Evolutionary conservation across 2,888 invertebrate genomes (phyloP).

Genomic region (Drosophila neonasuta): DNA sequence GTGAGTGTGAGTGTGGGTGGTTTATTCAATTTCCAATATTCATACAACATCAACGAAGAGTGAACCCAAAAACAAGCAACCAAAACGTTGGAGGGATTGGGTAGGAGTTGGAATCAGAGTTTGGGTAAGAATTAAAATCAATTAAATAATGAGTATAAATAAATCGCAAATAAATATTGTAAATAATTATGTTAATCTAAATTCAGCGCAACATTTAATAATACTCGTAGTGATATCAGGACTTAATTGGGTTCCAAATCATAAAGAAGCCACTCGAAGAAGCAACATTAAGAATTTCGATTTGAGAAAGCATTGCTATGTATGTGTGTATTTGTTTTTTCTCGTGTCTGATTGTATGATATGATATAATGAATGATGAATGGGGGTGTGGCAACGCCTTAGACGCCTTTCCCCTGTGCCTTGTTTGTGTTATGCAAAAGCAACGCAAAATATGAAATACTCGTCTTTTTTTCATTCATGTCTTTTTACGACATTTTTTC

Average conservation of each 20-base stretch:
- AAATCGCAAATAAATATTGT: conserved; percentile 1
- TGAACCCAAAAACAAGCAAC: conserved; percentile 54
- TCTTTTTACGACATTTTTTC: conserved; percentile 17
- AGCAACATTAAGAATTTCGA: conserved; percentile 64
- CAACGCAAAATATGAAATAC: conserved; percentile 65
- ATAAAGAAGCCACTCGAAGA: conserved; percentile 56
- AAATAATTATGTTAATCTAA: conserved; percentile 59
- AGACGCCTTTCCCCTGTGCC: conserved; percentile 2
- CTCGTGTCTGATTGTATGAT: conserved; percentile 8
- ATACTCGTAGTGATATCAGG: conserved; percentile 29
- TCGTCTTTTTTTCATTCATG: conserved; percentile 13
- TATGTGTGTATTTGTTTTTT: conserved; percentile 13
- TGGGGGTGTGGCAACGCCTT: conserved; percentile 17
- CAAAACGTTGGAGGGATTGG: conserved; percentile 47
- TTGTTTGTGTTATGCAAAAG: conserved; percentile 52
- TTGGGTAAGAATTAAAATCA: conserved; percentile 34
- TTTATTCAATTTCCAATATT: conserved; percentile 69
- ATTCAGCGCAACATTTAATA: conserved; percentile 80
- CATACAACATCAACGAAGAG: conserved; percentile 67
- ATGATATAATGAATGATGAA: conserved; percentile 5
- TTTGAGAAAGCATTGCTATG: conserved; percentile 61
- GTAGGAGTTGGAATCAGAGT: conserved; percentile 8
- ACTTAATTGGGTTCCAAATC: conserved; percentile 28
- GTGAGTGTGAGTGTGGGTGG: conserved; percentile 31
- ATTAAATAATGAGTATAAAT: conserved; percentile 29